Evolutionary conservation across 2,797 vertebrate genomes (phyloP).

Genomic region (Heteromormyrus szaboi): DNA sequence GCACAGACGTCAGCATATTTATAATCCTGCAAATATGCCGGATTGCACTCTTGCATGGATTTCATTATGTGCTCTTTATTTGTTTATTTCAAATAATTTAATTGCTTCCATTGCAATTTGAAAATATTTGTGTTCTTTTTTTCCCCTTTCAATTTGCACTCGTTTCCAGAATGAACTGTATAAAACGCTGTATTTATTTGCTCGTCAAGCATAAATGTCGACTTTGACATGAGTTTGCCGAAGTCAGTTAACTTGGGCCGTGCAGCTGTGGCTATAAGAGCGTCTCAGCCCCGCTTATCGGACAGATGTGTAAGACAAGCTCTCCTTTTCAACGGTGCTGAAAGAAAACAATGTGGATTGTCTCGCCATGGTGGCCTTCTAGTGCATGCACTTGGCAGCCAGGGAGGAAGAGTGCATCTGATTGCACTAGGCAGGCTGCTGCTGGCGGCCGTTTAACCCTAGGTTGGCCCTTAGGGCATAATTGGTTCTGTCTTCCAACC

Average conservation of each 20-base stretch:
- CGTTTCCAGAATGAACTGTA: background rate
- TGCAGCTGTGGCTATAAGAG: background rate
- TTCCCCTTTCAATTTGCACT: background rate
- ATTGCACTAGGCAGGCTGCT: background rate
- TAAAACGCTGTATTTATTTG: background rate
- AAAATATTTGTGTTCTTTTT: background rate
- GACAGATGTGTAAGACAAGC: background rate
- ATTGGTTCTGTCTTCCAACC: background rate
- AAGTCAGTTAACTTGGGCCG: background rate
- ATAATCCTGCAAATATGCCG: background rate
- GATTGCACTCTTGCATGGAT: background rate
- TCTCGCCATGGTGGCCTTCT: background rate
- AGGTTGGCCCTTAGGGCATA: background rate
- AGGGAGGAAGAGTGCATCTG: background rate
- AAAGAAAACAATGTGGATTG: background rate
- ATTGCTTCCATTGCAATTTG: background rate
- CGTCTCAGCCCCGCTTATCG: background rate
- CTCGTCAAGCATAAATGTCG: background rate
- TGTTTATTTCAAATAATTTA: background rate
- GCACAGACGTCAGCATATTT: background rate
- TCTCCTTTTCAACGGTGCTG: background rate
- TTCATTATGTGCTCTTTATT: background rate
- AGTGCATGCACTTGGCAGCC: background rate
- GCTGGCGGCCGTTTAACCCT: background rate
- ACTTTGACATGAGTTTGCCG: background rate